Evolutionary conservation across 1,140 invertebrate species (phyloP).

Genomic region (Vanessa atalanta): DNA sequence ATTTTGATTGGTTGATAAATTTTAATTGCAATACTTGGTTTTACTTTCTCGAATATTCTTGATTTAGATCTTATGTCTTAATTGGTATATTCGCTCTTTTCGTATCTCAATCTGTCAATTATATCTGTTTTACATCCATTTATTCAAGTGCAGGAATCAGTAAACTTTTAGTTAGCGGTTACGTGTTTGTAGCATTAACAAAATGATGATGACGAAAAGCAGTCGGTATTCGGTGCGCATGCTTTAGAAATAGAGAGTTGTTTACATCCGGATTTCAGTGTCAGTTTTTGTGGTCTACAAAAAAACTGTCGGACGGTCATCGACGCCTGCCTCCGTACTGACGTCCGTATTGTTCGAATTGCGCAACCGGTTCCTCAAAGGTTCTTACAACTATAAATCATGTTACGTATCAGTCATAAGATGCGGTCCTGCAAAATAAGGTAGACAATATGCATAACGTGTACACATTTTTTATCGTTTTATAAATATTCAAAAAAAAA

Average conservation of each 20-base stretch:
- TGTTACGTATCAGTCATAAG: not conserved
- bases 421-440: no score
- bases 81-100: no score
- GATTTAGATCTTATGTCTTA: no score
- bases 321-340: not conserved
- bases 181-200: not conserved
- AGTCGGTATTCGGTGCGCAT: conserved; percentile 21
- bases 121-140: not conserved
- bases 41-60: no score
- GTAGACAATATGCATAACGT: no score
- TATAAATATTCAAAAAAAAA: no score
- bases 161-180: not conserved
- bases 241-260: conserved; percentile 48
- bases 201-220: not conserved
- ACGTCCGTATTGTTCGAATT: not conserved
- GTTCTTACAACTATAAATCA: not conserved
- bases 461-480: no score
- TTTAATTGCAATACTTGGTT: no score
- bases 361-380: not conserved
- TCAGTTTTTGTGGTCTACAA: conserved; percentile 35
- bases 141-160: not conserved
- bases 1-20: no score
- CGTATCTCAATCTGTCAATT: no score
- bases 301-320: conserved; percentile 31
- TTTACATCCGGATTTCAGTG: conserved; percentile 43